Evolutionary conservation across 2,888 invertebrate genomes (phyloP), one percentile per base, ranked within the genome.

Genomic region (Andrena dorsata): DNA sequence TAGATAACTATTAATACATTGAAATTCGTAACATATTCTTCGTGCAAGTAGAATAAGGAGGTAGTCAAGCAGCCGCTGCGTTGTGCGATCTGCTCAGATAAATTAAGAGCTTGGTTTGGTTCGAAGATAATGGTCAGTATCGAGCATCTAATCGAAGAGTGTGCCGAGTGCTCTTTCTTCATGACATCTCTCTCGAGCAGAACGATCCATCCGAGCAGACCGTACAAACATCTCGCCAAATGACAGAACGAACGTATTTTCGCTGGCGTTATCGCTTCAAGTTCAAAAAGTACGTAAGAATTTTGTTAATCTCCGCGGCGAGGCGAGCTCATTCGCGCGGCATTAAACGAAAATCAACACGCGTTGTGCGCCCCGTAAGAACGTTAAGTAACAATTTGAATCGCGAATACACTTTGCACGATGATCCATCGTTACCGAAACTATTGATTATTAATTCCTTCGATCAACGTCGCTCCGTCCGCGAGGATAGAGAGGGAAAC

Each of bases 71-170:
- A 73, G 79, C 73, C 64, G 53, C 61, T 73, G 68, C 73, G 76
- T 79, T 73, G 79, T 79, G 63, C 68, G 80, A 80, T 79, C 71
- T 80, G 80, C 68, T 73, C 79, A 79, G 80, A 80, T 80, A 80
- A 80, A 80, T 80, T 80, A 80, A 80, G 80, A 80, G 80, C 73
- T 68, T 79, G 68, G 79, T 80, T 80, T 79, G 63, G 79, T 80
- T 80, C 61, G 73, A 35, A 78, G 80, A 80, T 80, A 80, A 80
- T 80, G 80, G 79, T 80, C 80, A 80, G 80, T 80, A 80, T 80
- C 79, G 79, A 80, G 79, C 80, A 80, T 79, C 80, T 80, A 80
- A 80, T 80, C 80, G 73, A 68, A 80, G 80, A 79, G 80, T 80
- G 80, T 80, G 72, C 63, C 61, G 79, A 79, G 80, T 80, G 80